Conservation (phyloP, 2,797 vertebrate genomes). For the Enteromius treurensis region DNA sequence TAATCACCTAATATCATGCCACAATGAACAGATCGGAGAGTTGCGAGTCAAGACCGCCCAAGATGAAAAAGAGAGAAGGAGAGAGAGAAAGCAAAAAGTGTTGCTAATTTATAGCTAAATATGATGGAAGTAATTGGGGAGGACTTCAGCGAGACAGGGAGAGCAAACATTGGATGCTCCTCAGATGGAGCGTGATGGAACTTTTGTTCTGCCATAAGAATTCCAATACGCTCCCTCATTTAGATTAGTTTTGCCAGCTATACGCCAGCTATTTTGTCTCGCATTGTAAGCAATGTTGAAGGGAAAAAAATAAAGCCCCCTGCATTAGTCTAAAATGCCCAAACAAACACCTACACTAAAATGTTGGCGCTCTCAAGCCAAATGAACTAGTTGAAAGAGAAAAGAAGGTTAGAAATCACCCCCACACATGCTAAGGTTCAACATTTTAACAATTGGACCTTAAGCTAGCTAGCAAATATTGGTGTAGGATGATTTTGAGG, state of each 20-base stretch:
- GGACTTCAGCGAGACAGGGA: conserved; percentile 16
- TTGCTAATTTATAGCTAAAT: conserved; percentile 28
- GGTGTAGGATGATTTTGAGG: conserved; percentile 38
- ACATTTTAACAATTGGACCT: conserved; percentile 37
- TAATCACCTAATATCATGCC: conserved; percentile 79
- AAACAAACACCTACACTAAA: conserved; percentile 46
- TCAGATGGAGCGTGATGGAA: conserved; percentile 30
- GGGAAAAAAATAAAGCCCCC: neutral
- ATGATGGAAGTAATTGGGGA: conserved; percentile 34
- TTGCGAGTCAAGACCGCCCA: conserved; percentile 61
- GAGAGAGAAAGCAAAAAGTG: conserved; percentile 39
- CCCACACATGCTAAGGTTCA: conserved; percentile 27
- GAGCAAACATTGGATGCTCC: conserved; percentile 12
- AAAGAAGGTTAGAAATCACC: conserved; percentile 32
- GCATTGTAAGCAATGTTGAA: neutral
- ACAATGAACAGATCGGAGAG: conserved; percentile 74
- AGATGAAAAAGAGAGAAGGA: conserved; percentile 63
- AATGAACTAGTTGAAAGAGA: conserved; percentile 31
- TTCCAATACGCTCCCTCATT: conserved; percentile 22
- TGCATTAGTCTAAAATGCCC: conserved; percentile 30
- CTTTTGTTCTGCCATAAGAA: conserved; percentile 1
- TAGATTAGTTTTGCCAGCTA: neutral
- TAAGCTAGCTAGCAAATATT: neutral
- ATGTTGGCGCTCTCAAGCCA: conserved; percentile 11
- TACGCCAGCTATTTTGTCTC: conserved; percentile 12